These are phyloP conservation scores for Chrysaora quinquecirrha DNA, from an alignment of 30 jellyfish, hydroid and myxozoan genomes.

Conservation along the genomic window DNA sequence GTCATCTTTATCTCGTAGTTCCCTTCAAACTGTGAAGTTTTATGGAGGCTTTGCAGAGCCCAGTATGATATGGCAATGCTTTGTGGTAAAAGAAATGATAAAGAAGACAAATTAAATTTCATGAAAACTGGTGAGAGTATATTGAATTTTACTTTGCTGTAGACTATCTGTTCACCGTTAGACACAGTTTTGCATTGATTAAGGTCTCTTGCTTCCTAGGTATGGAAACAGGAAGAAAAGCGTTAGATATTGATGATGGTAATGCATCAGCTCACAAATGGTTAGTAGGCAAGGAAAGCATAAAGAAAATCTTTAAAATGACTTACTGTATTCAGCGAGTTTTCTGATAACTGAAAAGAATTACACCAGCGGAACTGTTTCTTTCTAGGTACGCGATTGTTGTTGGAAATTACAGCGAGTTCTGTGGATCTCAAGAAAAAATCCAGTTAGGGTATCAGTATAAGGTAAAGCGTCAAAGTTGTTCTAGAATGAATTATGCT, in stretches of 20 bases:
- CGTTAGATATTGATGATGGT: constrained; percentile 72
- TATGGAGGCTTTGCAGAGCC: constrained; percentile 88
- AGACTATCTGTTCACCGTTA: too few species aligned
- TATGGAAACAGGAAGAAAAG: constrained; percentile 71
- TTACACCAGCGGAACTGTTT: too few species aligned
- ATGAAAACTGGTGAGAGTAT: constrained; percentile 46
- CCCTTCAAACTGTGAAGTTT: constrained; percentile 56
- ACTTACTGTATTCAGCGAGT: too few species aligned
- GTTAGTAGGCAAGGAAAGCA: constrained; percentile 22
- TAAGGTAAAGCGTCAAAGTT: too few species aligned
- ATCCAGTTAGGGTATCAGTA: constrained; percentile 72
- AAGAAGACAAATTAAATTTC: constrained; percentile 42
- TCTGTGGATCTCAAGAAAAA: constrained; percentile 74
- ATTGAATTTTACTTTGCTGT: background rate
- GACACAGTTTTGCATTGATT: too few species aligned
- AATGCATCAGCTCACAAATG: constrained; percentile 86
- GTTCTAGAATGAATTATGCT: background rate
- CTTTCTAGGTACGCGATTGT: constrained; percentile 84
- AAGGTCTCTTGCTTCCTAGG: too few species aligned
- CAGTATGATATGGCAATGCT: constrained; percentile 80
- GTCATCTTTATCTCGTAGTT: constrained; percentile 23
- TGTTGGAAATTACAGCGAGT: constrained; percentile 70
- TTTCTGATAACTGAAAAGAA: too few species aligned
- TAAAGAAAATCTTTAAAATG: too few species aligned
- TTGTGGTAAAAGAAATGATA: constrained; percentile 59